phyloP scores from a whole-genome alignment of 1,140 invertebrate species.

The silkworm (Bombyx mori) region DNA sequence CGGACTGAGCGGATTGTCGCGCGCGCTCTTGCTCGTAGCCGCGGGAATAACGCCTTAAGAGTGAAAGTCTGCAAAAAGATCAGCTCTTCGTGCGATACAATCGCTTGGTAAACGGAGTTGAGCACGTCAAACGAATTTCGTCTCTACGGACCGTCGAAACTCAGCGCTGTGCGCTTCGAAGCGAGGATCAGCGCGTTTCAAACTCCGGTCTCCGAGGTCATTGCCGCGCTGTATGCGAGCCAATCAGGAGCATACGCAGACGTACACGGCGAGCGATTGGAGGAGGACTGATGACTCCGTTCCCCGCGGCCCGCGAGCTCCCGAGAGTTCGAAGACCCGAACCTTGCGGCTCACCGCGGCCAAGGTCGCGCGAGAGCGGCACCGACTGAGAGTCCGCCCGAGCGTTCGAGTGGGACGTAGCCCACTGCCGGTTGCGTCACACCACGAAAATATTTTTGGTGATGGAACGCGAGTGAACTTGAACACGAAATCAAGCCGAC shows the following conservation, averaged over 20 bases:
- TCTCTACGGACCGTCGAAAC: slow-evolving; percentile 45
- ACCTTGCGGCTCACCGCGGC: slow-evolving; percentile 70
- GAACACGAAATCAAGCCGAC: slow-evolving; percentile 67
- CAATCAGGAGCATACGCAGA: slow-evolving; percentile 55
- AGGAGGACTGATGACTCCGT: slow-evolving; percentile 38
- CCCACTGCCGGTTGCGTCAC: slow-evolving; percentile 59
- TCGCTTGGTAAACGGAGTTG: slow-evolving; percentile 40
- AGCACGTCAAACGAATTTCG: slow-evolving; percentile 46
- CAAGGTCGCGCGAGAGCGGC: slow-evolving; percentile 68
- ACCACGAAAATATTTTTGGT: slow-evolving; percentile 70
- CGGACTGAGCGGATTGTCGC: slow-evolving; percentile 58
- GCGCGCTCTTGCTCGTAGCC: slow-evolving; percentile 50
- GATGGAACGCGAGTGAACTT: slow-evolving; percentile 69
- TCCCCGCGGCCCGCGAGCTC: slow-evolving; percentile 35
- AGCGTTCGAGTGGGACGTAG: slow-evolving; percentile 54
- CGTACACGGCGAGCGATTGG: slow-evolving; percentile 59
- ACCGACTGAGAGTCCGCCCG: slow-evolving; percentile 38
- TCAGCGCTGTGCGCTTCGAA: slow-evolving; percentile 47
- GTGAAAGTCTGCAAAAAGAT: slow-evolving; percentile 73
- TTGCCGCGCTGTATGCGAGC: slow-evolving; percentile 64
- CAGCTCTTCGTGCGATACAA: slow-evolving; percentile 62
- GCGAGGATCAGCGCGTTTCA: slow-evolving; percentile 68
- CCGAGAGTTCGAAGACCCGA: slow-evolving; percentile 70
- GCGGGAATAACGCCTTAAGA: slow-evolving; percentile 61
- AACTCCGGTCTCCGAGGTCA: slow-evolving; percentile 71